Base-by-base conservation (phyloP, 2,113 vertebrate species). In the Acanthochromis polyacanthus region DNA sequence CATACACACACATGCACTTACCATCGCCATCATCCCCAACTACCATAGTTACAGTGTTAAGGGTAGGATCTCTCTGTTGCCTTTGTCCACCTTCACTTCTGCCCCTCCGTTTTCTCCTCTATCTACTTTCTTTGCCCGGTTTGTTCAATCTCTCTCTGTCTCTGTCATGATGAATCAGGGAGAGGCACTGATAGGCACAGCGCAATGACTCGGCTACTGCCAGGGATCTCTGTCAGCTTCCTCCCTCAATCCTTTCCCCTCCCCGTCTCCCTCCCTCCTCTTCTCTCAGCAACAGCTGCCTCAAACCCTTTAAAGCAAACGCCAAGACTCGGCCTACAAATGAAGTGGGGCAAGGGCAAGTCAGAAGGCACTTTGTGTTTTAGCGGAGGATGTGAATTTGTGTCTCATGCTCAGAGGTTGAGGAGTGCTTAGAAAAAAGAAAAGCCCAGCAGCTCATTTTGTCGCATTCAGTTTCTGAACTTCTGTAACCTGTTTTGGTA, bases 161-260 rank as follows among this genome's bases (percentile, higher is more conserved):
- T 83, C 79, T 73, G 90, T 90, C 89, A 83, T 53, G 58, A 80
- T 91, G 87, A 88, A 93, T 91, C 64, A 87, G 81, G 81, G 89
- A 65, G 60, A 89, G 88, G 88, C 90, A 67, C 90, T 78, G 90
- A 91, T 85, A 91, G 89, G 92, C 90, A 89, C 89, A 70, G 84
- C 52, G 17, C 79, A 76, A 75, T 74, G 85, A 88, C 84, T 86
- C 70, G 63, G 80, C 86, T 78, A 80, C 85, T 82, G 87, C 71
- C 20, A 79, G 55, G 82, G 81, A 85, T 84, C 90, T 89, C 80
- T 62, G 83, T 87, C 84, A 73, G 73, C 56, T 73, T 90, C 82
- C 78, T 88, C 86, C 71, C 80, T 88, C 79, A 1, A 53, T 76
- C 72, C 62, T 60, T 53, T 63, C 56, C 87, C 67, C 62, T 75